These are phyloP conservation scores for Muscidifurax raptorellus DNA, from an alignment of 1,140 invertebrate species.

Conservation along the genomic window DNA sequence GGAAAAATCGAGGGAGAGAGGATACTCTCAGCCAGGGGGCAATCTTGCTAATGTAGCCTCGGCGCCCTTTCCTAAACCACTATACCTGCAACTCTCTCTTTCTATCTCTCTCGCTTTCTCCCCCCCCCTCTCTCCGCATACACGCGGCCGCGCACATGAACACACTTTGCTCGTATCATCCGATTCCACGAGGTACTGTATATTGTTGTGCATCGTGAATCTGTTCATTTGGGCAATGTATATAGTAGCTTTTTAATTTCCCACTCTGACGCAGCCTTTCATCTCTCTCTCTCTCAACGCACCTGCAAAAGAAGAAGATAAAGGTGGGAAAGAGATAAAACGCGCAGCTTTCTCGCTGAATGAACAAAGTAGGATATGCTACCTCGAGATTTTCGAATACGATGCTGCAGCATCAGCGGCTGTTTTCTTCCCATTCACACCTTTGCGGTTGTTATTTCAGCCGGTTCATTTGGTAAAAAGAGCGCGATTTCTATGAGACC, in stretches of 20 bases:
- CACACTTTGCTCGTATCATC: constrained; percentile 22
- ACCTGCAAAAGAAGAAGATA: constrained; percentile 18
- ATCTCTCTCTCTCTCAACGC: not conserved
- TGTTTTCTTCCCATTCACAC: constrained; percentile 41
- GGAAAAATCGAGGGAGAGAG: not conserved
- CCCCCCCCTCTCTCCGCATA: too few species aligned
- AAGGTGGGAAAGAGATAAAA: constrained; percentile 63
- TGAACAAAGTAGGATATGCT: constrained; percentile 61
- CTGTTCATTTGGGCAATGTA: constrained; percentile 24
- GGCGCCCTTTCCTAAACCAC: constrained; percentile 63
- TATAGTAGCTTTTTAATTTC: constrained; percentile 22
- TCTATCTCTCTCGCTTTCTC: constrained; percentile 50
- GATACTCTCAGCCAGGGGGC: constrained; percentile 50
- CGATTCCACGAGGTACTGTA: constrained; percentile 3
- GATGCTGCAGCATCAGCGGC: too few species aligned
- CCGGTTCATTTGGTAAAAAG: not conserved
- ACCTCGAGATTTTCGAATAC: constrained; percentile 20
- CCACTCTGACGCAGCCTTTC: not conserved
- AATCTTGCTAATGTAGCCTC: constrained; percentile 72
- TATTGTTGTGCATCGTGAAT: constrained; percentile 31
- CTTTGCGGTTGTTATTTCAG: not conserved
- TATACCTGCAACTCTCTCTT: constrained; percentile 56
- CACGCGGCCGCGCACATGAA: not conserved
- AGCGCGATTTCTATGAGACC: not conserved
- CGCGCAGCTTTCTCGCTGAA: constrained; percentile 62